Evolutionary conservation across 2,113 vertebrate species (phyloP), one percentile per base, ranked within the genome.

Genomic region (Carollia perspicillata): DNA sequence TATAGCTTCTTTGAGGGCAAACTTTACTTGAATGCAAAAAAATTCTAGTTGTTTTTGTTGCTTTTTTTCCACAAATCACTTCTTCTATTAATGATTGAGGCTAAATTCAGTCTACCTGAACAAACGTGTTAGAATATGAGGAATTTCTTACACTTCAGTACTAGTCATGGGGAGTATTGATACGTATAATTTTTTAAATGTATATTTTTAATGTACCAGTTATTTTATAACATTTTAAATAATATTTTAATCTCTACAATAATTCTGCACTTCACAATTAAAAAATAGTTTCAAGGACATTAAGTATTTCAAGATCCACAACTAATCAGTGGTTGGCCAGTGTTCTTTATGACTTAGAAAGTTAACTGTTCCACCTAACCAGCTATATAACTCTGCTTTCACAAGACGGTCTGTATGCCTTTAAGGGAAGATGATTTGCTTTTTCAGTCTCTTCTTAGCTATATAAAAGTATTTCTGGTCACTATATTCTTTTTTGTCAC

Each of bases 251-350:
- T 84, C 33, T 91, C 87, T 69, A 68, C 5, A 65, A 1, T 44
- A 89, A 66, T 90, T 90, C 44, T 72, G 12, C 13, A 81, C 47
- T 77, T 95, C 63, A 93, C 51, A 58, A 13, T 89, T 94, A 42
- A 69, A 92, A 49, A 77, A 33, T 58, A 90, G n/a, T 22, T 51
- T 89, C 40, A 92, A 74, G 95, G 37, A 75, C 13, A n/a, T 84
- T 84, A 40, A 74, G 8, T 58, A 72, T 42, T 63, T 44, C 3
- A 53, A 80, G 22, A 92, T 85, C 66, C 35, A 89, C 26, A 94
- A 6, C 44, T 80, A 68, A 66, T 80, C 40, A 92, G 40, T 68
- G n/a, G 35, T 81, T 60, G 23, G 51, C 75, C n/a, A 83, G 17
- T 89, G 40, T 69, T 94, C 47, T 75, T 55, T 86, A 40, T 74